These are phyloP conservation scores for Crocodylus rhombifer DNA, from an alignment of 2,797 vertebrate genomes.

Conservation along the genomic window DNA sequence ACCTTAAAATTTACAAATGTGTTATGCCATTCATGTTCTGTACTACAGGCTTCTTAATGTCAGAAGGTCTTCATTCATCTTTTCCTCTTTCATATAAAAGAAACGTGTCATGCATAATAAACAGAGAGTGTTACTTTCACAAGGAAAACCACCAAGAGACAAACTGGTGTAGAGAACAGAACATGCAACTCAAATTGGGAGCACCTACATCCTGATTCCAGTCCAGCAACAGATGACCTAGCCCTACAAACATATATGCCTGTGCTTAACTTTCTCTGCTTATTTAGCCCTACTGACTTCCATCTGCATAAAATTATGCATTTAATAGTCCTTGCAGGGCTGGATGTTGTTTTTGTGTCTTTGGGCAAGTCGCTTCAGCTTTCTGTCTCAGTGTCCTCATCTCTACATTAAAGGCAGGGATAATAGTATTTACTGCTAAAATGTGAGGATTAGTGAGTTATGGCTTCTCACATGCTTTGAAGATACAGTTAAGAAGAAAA, in stretches of 20 bases:
- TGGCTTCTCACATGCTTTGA: not conserved
- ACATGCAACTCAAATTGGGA: not conserved
- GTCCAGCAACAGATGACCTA: accelerated
- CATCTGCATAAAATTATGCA: not conserved
- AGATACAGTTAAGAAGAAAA: not conserved
- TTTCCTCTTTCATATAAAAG: not conserved
- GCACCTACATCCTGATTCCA: not conserved
- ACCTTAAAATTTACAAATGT: not conserved
- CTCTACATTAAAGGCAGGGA: not conserved
- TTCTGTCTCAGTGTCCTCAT: not conserved
- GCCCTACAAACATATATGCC: accelerated
- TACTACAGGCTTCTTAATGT: not conserved
- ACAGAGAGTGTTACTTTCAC: not conserved
- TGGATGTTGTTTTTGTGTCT: not conserved
- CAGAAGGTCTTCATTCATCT: not conserved
- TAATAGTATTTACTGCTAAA: not conserved
- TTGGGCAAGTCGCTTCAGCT: not conserved
- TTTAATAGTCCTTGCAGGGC: not conserved
- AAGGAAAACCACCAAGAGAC: not conserved
- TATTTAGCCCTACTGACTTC: not conserved
- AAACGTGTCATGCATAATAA: not conserved
- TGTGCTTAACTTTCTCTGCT: not conserved
- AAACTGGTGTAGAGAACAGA: not conserved
- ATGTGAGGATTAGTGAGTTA: not conserved
- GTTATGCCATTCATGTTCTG: not conserved